Evolutionary conservation across 1,140 invertebrate genomes (phyloP).

Genomic region (Muscidifurax raptorellus): DNA sequence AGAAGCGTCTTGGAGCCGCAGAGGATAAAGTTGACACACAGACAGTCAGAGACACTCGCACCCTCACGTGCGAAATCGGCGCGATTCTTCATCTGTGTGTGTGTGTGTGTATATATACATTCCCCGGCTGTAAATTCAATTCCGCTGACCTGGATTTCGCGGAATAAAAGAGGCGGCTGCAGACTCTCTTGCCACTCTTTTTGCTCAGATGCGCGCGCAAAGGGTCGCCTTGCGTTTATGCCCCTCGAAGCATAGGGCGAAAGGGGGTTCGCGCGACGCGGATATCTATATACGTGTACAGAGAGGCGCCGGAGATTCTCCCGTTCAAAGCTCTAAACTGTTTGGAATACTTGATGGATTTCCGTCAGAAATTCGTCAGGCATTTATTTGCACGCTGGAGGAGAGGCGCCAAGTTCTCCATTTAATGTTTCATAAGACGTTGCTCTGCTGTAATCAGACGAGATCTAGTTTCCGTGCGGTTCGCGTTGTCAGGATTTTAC

Average conservation of each 20-base stretch:
- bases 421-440: not conserved
- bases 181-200: not conserved
- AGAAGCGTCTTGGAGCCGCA: no score
- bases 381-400: not conserved
- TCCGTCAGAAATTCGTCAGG: not conserved
- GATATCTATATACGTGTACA: not conserved
- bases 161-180: not conserved
- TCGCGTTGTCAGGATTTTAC: no score
- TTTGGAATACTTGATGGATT: not conserved
- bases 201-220: not conserved
- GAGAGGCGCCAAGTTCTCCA: no score
- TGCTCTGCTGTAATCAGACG: not conserved
- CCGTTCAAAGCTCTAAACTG: not conserved
- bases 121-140: constrained; percentile 42
- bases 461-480: not conserved
- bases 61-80: not conserved
- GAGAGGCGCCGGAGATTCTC: not conserved
- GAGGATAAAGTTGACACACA: not conserved
- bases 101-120: not conserved
- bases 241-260: not conserved
- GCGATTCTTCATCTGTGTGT: not conserved
- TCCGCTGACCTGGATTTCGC: constrained; percentile 43
- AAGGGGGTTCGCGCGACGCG: not conserved
- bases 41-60: not conserved
- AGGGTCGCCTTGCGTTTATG: not conserved